Evolutionary conservation across 1,140 invertebrate genomes (phyloP), one percentile per base, ranked within the genome.

Genomic region (Tribolium madens): DNA sequence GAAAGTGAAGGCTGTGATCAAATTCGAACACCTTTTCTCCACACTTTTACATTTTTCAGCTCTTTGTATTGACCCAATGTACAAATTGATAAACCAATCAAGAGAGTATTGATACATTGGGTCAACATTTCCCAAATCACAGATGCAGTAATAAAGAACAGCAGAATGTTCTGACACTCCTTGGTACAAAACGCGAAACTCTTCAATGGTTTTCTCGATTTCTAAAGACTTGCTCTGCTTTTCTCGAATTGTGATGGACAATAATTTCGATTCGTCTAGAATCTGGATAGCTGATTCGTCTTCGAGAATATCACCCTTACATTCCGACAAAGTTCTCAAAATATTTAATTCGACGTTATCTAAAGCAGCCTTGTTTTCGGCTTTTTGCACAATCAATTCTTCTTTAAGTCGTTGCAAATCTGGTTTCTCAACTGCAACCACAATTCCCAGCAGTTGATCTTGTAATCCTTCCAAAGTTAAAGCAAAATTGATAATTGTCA

Each of bases 91-190:
- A 85, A 97, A 98, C 96, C 96, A 98, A n/a, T 89, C 89, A 6
- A 97, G 87, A 0, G 93, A 95, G 84, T 93, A 98, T 84, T 98
- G 96, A 86, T 98, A 98, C 96, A 98, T 98, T 0, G 96, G 96
- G 87, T 98, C 95, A 47, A 98, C 93, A 81, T 95, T 97, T 5
- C 95, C 93, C 60, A 98, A 87, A 87, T 98, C 95, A 1, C 95
- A 95, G 13, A 98, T 92, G 15, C 95, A 96, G 84, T 97, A 98
- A 84, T 97, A 98, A 1, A 98, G 86, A 10, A 94, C 91, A 5
- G 96, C 93, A 2, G 95, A 95, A 85, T 97, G 94, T 68, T 91
- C 90, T 0, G 96, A 95, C 4, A 98, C 94, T 0, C 95, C 92
- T 80, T 90, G 89, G 84, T 98, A 98, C 52, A 91, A 94, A 47